Conservation (phyloP, 2,113 vertebrate genomes). For the Morone saxatilis region DNA sequence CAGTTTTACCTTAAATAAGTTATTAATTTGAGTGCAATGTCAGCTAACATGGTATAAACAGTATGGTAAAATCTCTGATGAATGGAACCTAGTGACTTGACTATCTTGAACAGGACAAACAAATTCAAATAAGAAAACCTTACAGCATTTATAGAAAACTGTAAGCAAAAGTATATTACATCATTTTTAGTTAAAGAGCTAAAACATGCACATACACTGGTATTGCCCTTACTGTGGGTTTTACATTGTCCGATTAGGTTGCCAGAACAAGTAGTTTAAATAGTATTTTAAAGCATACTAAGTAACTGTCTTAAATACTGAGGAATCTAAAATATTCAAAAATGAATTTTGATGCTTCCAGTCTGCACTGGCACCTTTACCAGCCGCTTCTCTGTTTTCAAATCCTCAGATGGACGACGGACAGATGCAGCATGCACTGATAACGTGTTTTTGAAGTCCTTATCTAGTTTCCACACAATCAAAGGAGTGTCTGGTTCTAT, state of each 20-base stretch:
- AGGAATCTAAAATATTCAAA: constrained; percentile 3
- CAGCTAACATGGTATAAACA: neutral
- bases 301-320: neutral
- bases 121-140: neutral
- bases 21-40: neutral
- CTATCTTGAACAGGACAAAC: neutral
- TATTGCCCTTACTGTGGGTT: neutral
- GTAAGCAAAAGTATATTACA: neutral
- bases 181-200: neutral
- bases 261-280: neutral
- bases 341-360: constrained; percentile 11
- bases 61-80: neutral
- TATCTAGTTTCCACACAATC: constrained; percentile 66
- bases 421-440: constrained; percentile 49
- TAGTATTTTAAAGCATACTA: neutral
- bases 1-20: neutral
- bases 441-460: constrained; percentile 67
- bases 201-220: neutral
- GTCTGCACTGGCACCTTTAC: constrained; percentile 16
- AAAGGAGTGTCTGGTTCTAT: constrained; percentile 35
- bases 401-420: constrained; percentile 44
- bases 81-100: neutral
- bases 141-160: neutral
- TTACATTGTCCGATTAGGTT: neutral
- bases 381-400: constrained; percentile 26